phyloP scores from a whole-genome alignment of 2,888 invertebrate genomes.

The Mythimna vitellina region DNA sequence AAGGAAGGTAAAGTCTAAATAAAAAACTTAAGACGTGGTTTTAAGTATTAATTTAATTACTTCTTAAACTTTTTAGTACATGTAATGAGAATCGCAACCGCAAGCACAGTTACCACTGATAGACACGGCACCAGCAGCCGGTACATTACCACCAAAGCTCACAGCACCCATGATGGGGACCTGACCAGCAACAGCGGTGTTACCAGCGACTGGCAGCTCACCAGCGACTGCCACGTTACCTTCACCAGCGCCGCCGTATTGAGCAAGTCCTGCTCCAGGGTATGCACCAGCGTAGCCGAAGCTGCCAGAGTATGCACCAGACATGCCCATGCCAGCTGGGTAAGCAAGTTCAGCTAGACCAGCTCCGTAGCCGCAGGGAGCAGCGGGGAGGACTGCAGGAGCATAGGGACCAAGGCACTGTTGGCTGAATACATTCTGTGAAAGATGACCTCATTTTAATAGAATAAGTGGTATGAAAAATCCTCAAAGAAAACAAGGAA shows the following conservation, averaged over 20 bases:
- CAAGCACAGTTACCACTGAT: constrained; percentile 74
- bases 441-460: neutral
- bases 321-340: constrained; percentile 21
- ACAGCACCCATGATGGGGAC: constrained; percentile 75
- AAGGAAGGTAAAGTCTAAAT: neutral
- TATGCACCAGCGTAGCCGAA: constrained; percentile 1
- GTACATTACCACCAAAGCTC: constrained; percentile 72
- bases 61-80: constrained; percentile 10
- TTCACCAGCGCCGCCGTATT: constrained; percentile 67
- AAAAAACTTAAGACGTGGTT: neutral
- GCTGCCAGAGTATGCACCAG: constrained; percentile 15
- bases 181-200: constrained; percentile 69
- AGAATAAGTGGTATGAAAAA: neutral
- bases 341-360: constrained; percentile 28
- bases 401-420: constrained; percentile 8
- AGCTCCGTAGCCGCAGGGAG: constrained; percentile 30
- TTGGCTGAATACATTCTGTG: constrained; percentile 45
- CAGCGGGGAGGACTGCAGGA: constrained; percentile 26
- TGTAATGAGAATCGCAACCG: constrained; percentile 40
- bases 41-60: neutral
- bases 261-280: neutral
- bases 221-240: constrained; percentile 71
- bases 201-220: constrained; percentile 72
- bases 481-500: too few relatives aligned
- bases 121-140: constrained; percentile 73